Evolutionary conservation across 2,797 vertebrate species (phyloP).

Genomic region (Distichodus sexfasciatus): DNA sequence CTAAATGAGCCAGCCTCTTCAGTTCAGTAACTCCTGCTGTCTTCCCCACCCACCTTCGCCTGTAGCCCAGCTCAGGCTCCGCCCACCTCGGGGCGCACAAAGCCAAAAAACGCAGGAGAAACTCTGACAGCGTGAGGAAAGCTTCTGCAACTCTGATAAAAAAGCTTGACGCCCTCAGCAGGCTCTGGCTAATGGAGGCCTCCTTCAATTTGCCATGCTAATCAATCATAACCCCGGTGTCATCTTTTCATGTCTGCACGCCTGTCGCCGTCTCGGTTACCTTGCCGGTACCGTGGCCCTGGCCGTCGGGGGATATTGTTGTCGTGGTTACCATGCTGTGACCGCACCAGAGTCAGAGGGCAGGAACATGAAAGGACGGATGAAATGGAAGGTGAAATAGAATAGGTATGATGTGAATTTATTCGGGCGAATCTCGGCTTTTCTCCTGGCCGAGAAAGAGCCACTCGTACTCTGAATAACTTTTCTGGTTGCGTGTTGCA

Average conservation of each 20-base stretch:
- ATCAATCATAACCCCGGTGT: slow-evolving; percentile 72
- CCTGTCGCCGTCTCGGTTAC: slow-evolving; percentile 47
- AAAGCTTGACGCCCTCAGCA: slow-evolving; percentile 25
- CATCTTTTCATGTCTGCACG: slow-evolving; percentile 62
- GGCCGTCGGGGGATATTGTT: slow-evolving; percentile 52
- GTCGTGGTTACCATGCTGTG: slow-evolving; percentile 54
- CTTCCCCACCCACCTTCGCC: slow-evolving; percentile 12
- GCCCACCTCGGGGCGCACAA: slow-evolving; percentile 22
- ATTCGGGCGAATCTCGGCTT: slow-evolving; percentile 43
- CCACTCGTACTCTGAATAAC: slow-evolving; percentile 19
- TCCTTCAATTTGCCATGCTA: slow-evolving; percentile 70
- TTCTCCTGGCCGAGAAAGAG: slow-evolving; percentile 25
- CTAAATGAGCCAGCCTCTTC: slow-evolving; percentile 29
- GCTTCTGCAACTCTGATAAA: slow-evolving; percentile 49
- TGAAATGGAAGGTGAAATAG: slow-evolving; percentile 60
- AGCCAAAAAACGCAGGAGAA: slow-evolving; percentile 28
- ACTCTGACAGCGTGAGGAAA: slow-evolving; percentile 59
- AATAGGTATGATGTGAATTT: slow-evolving; percentile 56
- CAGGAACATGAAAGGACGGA: slow-evolving; percentile 53
- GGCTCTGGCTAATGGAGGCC: slow-evolving; percentile 66
- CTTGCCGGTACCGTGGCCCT: slow-evolving; percentile 31
- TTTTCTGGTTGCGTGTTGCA: slow-evolving; percentile 35
- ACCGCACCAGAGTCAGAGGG: slow-evolving; percentile 64
- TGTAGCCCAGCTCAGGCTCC: slow-evolving; percentile 40
- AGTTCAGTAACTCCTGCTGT: slow-evolving; percentile 22